These are phyloP conservation scores for Nomada hirtipes DNA, from an alignment of 2,888 invertebrate genomes.

Conservation along the genomic window DNA sequence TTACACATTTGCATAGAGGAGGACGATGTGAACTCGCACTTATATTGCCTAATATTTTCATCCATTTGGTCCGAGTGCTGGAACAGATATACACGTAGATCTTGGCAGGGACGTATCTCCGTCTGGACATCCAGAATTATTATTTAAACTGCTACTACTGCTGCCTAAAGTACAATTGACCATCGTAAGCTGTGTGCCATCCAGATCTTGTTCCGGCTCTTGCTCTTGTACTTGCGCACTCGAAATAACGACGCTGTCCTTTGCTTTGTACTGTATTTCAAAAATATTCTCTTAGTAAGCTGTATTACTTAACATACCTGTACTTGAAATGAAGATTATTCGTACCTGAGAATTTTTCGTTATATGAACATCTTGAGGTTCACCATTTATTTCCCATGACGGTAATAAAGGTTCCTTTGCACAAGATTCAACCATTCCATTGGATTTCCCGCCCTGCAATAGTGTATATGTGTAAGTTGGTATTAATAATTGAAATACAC, in stretches of 20 bases:
- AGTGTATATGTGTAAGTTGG: background rate
- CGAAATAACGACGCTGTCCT: conserved; percentile 67
- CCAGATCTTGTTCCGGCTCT: conserved; percentile 71
- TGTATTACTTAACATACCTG: background rate
- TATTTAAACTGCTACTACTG: conserved; percentile 81
- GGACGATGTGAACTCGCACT: conserved; percentile 57
- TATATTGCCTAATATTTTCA: conserved; percentile 71
- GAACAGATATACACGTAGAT: conserved; percentile 72
- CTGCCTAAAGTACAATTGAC: conserved; percentile 78
- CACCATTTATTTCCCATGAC: conserved; percentile 80
- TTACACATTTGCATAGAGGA: conserved; percentile 47
- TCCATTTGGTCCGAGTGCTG: conserved; percentile 81
- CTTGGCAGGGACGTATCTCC: conserved; percentile 73
- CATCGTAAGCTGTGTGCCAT: conserved; percentile 79
- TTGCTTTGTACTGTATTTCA: conserved; percentile 73
- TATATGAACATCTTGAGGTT: conserved; percentile 86
- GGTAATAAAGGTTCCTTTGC: conserved; percentile 84
- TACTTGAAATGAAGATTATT: background rate
- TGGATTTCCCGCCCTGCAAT: conserved; percentile 84
- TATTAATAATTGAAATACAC: background rate
- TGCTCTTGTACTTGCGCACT: conserved; percentile 65
- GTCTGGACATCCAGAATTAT: conserved; percentile 76
- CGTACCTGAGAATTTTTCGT: conserved; percentile 89
- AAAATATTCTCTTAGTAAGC: background rate
- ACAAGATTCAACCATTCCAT: conserved; percentile 85